Base-by-base conservation (phyloP, 2,888 invertebrate genomes). In the Cephus sareptanus region DNA sequence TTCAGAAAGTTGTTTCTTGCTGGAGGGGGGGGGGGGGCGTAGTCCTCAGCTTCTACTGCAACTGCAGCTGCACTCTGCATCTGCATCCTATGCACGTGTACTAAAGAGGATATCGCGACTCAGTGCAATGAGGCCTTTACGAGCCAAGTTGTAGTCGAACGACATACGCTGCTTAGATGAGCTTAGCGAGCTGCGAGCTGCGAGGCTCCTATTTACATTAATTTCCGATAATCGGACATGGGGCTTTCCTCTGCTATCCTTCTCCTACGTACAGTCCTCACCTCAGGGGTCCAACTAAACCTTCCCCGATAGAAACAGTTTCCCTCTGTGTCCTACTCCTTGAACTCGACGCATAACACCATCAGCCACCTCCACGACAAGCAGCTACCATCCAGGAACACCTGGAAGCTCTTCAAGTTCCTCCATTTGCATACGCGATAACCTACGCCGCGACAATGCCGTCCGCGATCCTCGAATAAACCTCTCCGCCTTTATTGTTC, bases 141-240 rank as follows among this genome's bases (percentile, higher is more conserved):
- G 80, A 80, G 81, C n/a, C n/a, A 83, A 84, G 82, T 86, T 83
- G 76, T 75, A 71, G 77, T 74, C 74, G 77, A 77, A 80, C 69
- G 69, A 74, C 76, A 79, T 79, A 56, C 77, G 78, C 75, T 82
- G 83, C 84, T 86, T 85, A 84, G 82, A 79, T 81, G 81, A 81
- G 83, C 84, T 85, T 83, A 83, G 79, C 82, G 83, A 84, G 80
- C 79, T 79, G 79, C 73, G 81, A 80, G 76, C 81, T 56, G 71
- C 31, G 31, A 31, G 31, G 75, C 83, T 78, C 81, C 87, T 85
- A 87, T 88, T 88, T 87, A 86, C 88, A 87, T 87, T 87, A 85
- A 88, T 88, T 87, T 80, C 82, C 84, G 84, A 87, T 88, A 86
- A 87, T 88, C 86, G 87, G 87, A 85, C 86, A 82, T 83, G 81